These are phyloP conservation scores for Chironomus tepperi DNA, from an alignment of 1,140 invertebrate species.

Conservation along the genomic window DNA sequence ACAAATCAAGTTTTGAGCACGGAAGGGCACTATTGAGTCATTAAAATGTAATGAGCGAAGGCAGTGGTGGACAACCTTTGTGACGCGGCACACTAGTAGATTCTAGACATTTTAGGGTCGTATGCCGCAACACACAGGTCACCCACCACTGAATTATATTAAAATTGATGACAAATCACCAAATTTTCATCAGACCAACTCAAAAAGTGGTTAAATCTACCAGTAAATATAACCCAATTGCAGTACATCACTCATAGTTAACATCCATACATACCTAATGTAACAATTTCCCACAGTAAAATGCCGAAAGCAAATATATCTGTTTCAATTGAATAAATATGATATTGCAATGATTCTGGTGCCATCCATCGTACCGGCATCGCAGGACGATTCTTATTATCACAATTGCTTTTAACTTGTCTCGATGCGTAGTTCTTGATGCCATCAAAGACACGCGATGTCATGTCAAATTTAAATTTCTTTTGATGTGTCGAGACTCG, in stretches of 20 bases:
- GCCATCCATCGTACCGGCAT: slow-evolving; percentile 83
- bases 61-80: no score
- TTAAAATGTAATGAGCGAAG: no score
- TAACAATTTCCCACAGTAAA: slow-evolving; percentile 79
- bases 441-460: slow-evolving; percentile 36
- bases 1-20: no score
- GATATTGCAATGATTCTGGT: slow-evolving; percentile 69
- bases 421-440: slow-evolving; percentile 35
- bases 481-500: slow-evolving; percentile 35
- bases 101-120: no score
- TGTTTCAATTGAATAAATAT: slow-evolving; percentile 66
- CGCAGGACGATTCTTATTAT: slow-evolving; percentile 43
- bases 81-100: no score
- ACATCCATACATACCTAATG: slow-evolving; percentile 48
- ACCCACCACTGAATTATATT: no score
- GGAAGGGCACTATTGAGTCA: no score
- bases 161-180: no score
- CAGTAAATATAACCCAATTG: slow-evolving; percentile 21
- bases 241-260: background rate
- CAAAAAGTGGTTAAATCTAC: no score
- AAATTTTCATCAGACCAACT: no score
- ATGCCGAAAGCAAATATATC: slow-evolving; percentile 85
- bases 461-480: slow-evolving; percentile 36
- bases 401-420: slow-evolving; percentile 27
- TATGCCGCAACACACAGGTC: no score